phyloP scores from a whole-genome alignment of 64 coral and sea anemone species.

The Porites australiensis region DNA sequence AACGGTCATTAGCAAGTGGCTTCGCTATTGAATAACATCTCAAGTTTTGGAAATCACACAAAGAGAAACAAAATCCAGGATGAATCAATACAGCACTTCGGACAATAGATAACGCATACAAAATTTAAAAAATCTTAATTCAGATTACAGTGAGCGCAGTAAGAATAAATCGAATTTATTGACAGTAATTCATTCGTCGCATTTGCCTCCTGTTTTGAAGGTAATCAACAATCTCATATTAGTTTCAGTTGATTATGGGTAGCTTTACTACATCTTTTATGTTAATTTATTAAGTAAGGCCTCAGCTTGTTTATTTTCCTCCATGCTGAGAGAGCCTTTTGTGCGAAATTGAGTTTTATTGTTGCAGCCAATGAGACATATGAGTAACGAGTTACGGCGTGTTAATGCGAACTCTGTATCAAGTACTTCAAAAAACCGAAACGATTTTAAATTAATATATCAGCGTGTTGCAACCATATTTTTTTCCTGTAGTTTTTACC shows the following conservation, averaged over 20 bases:
- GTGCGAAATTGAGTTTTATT: no score
- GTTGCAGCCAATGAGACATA: no score
- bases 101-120: not conserved
- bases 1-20: conserved; percentile 25
- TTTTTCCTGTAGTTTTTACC: no score
- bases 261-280: not conserved
- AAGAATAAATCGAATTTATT: not conserved
- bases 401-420: no score
- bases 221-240: not conserved
- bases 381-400: no score
- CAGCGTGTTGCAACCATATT: no score
- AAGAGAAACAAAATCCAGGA: not conserved
- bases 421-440: no score
- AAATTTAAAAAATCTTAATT: not conserved
- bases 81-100: not conserved
- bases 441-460: no score
- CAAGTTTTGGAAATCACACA: not conserved
- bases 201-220: not conserved
- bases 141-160: not conserved
- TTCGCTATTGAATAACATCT: not conserved
- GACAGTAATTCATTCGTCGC: not conserved
- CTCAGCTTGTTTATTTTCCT: no score
- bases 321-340: no score
- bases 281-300: not conserved
- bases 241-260: conserved; percentile 27